Base-by-base conservation (phyloP, 2,888 invertebrate species). In the Ophion ellenae region DNA sequence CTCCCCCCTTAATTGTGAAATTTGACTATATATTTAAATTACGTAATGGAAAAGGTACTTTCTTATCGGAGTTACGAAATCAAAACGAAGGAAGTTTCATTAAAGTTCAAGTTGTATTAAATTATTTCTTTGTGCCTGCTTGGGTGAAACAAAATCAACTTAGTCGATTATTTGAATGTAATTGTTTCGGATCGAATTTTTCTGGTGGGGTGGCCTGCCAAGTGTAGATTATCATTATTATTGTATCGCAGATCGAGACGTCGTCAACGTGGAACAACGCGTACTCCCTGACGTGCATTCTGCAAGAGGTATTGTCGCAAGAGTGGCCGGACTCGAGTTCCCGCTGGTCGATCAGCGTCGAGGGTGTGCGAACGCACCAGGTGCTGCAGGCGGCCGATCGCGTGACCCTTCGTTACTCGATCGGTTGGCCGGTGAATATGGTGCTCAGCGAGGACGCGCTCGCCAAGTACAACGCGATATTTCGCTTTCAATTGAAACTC, bases 401-500 rank as follows among this genome's bases (percentile, higher is more conserved):
- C 40, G 90, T 94, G 70, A 91, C 90, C 66, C 88, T 94, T 10
- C 90, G 92, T 85, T 94, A 94, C 84, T 89, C 93, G 36, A 92
- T 94, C 61, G 92, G 91, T 36, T 94, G 94, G 94, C 94, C 94
- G 4, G 90, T 94, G 10, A 94, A 92, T 75, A 92, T 94, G 88
- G 89, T 94, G 45, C 84, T 94, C 10, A 93, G 89, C 74, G 90
- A 91, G 32, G 90, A 90, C 24, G 89, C 91, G 11, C 88, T 94
- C 69, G 88, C 87, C 7, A 92, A 92, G 73, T 94, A 94, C 81
- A 94, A 94, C 83, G 90, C 91, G 17, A 92, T 95, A 20, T 95
- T 95, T 89, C 92, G 94, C 36, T 95, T 95, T 75, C 93, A 95
- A 67, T 89, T 96, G 6, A 95, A 95, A 91, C 91, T 96, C 0